phyloP scores from a whole-genome alignment of 1,140 invertebrate species.

The Dryas iulia region DNA sequence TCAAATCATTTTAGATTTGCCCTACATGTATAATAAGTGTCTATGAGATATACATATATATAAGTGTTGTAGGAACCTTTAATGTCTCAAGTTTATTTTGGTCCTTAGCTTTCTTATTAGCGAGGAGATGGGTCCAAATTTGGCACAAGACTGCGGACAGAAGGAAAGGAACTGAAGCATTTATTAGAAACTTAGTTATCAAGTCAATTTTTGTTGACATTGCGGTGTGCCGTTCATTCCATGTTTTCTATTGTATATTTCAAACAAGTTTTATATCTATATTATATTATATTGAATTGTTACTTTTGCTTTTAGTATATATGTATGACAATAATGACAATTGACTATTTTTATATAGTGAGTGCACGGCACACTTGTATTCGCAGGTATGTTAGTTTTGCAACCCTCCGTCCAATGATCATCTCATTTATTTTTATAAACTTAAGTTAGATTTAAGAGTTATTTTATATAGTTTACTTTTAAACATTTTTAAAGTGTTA shows the following conservation, averaged over 20 bases:
- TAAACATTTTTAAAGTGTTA: too few species aligned
- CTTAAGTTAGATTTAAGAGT: not conserved
- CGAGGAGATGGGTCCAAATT: not conserved
- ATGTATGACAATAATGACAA: not conserved
- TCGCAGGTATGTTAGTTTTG: not conserved
- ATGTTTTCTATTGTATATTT: not conserved
- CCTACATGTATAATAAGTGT: not conserved
- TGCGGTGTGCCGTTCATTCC: not conserved
- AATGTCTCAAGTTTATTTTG: not conserved
- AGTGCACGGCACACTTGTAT: not conserved
- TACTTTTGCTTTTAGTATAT: not conserved
- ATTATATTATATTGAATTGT: not conserved
- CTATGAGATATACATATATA: not conserved
- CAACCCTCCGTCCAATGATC: not conserved
- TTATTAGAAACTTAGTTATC: not conserved
- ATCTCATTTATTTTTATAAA: not conserved
- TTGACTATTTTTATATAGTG: not conserved
- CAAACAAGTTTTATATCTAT: not conserved
- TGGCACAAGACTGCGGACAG: not conserved
- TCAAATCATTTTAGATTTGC: not conserved
- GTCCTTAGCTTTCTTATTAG: not conserved
- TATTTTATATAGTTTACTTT: not conserved
- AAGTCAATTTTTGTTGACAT: not conserved
- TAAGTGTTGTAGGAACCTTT: not conserved
- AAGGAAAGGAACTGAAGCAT: not conserved